Percentiles rank a stretch among this genome's conserved stretches.
Evolutionary conservation across 1,140 invertebrate genomes (phyloP).

Genomic region (Sweltsa coloradensis): DNA sequence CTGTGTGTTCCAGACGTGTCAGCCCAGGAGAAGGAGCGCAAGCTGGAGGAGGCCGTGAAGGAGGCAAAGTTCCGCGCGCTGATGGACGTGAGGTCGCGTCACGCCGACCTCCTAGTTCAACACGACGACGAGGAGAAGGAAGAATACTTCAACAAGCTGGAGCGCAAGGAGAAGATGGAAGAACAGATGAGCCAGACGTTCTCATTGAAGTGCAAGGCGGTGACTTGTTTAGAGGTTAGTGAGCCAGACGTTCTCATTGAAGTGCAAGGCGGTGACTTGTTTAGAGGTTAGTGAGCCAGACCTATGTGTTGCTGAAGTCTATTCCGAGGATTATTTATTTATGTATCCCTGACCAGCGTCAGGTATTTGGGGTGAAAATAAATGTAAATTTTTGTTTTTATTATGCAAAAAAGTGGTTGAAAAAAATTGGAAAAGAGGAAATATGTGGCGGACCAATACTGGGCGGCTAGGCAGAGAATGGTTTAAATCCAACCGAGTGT

Average conservation of each 20-base stretch:
- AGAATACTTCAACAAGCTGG: conserved; percentile 77
- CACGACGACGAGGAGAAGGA: conserved; percentile 63
- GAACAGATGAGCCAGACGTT: conserved; percentile 81
- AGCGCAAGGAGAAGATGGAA: conserved; percentile 83
- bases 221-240: conserved; percentile 57
- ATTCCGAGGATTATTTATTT: neutral
- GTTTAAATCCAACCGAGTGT: neutral
- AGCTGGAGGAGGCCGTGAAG: neutral
- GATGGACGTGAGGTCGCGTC: conserved; percentile 63
- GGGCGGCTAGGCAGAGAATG: no score
- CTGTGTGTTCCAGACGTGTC: no score
- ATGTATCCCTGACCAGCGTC: neutral
- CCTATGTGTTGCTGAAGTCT: no score
- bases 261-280: conserved; percentile 79
- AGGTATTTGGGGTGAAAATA: no score
- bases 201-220: conserved; percentile 75
- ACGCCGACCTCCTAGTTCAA: conserved; percentile 59
- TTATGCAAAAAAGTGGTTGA: neutral
- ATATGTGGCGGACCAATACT: no score
- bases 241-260: conserved; percentile 67
- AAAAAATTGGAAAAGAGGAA: no score
- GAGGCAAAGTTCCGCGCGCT: conserved; percentile 55
- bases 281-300: conserved; percentile 52
- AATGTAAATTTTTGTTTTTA: no score
- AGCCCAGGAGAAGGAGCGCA: conserved; percentile 1